Conservation (phyloP, 2,797 vertebrate genomes). For the Sylvilagus floridanus region DNA sequence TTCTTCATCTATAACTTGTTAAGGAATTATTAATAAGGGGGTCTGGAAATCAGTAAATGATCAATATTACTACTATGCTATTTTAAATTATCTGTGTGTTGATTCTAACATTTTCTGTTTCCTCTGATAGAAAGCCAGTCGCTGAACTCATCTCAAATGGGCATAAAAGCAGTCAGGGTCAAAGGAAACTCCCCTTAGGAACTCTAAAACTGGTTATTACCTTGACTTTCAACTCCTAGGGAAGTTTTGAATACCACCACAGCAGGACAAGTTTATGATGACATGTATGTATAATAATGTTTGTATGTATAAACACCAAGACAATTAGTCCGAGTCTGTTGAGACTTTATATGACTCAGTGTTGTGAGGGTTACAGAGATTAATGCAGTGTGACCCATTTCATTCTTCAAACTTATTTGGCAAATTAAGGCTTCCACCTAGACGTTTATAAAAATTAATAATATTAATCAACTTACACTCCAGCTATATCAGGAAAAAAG, state of each 20-base stretch:
- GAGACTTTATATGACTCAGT: neutral
- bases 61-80: neutral
- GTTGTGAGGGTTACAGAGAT: neutral
- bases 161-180: conserved; percentile 10
- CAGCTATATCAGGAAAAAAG: neutral
- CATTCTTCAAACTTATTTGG: conserved; percentile 37
- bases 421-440: neutral
- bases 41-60: neutral
- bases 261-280: neutral
- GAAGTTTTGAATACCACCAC: neutral
- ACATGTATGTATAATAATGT: neutral
- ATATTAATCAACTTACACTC: conserved; percentile 10
- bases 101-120: neutral
- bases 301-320: neutral
- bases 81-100: neutral
- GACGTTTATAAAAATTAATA: conserved; percentile 24
- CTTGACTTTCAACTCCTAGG: conserved; percentile 33
- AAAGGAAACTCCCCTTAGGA: neutral
- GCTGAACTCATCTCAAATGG: conserved; percentile 5
- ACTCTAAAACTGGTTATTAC: conserved; percentile 7
- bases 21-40: neutral
- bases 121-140: neutral
- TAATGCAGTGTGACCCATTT: neutral
- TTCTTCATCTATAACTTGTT: conserved; percentile 5
- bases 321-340: conserved; percentile 2